Evolutionary conservation across 1,140 invertebrate species (phyloP), one percentile per base, ranked within the genome.

Genomic region (Camponotus pennsylvanicus): DNA sequence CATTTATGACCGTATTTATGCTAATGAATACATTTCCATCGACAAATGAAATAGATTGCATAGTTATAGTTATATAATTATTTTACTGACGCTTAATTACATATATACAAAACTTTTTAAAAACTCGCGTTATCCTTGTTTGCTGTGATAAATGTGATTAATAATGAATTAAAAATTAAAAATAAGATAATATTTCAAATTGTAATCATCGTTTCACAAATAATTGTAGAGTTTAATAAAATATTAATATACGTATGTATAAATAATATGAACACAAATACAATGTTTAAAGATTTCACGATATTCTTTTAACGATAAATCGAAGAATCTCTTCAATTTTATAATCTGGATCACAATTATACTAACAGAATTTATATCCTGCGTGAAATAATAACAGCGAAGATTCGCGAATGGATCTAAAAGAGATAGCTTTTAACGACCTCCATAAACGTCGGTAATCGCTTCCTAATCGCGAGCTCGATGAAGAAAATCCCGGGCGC

Each of bases 361-460:
- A 27, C 27, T 59, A 18, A 61, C 37, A 61, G 55, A 7, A 73
- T 63, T 73, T 83, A 83, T 45, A 75, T 83, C 55, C 13, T 13
- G 32, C 18, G 49, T 40, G 45, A 32, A 73, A 45, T 34, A 37
- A 45, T 21, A 37, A 42, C 49, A 70, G 52, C 34, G 37, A 57
- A 59, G 37, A 70, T 57, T 9, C 32, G 55, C 69, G 40, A 37
- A 61, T 27, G 40, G 11, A 37, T 37, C 61, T 73, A 83, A 83
- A 83, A 75, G 27, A 83, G 79, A 73, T 83, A 71, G 69, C 55
- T 83, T 61, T 83, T 83, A 73, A 83, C 40, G 69, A 34, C 40
- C 27, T 83, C 79, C 15, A 75, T 83, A 82, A 73, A 82, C 52
- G 78, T 13, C 27, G 49, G n/a, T 82, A 83, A 83, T 83, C 79